Conservation (phyloP, 1,140 invertebrate species). For the Sinonovacula constricta region DNA sequence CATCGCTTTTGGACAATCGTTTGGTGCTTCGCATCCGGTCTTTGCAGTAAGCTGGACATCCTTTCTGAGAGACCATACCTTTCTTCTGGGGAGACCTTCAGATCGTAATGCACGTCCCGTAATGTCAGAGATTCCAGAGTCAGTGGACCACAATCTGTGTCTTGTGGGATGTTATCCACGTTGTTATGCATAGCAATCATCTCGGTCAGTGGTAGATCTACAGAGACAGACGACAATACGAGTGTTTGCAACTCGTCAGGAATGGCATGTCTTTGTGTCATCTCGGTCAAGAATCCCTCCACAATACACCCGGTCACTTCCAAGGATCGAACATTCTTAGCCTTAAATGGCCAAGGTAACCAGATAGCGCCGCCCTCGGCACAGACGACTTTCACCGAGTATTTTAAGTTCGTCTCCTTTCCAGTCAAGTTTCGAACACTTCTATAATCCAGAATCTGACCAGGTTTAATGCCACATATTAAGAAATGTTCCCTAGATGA, state of each 20-base stretch:
- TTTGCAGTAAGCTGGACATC: neutral
- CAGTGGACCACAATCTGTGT: conserved; percentile 38
- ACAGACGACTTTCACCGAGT: conserved; percentile 22
- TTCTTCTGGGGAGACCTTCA: conserved; percentile 41
- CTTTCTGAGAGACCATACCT: neutral
- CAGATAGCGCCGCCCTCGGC: conserved; percentile 18
- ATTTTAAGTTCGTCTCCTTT: conserved; percentile 1
- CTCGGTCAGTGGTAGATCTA: conserved; percentile 17
- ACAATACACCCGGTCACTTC: conserved; percentile 23
- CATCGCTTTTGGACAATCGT: neutral
- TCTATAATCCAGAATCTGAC: conserved; percentile 36
- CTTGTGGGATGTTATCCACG: conserved; percentile 2
- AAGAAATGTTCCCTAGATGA: no score
- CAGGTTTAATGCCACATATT: no score
- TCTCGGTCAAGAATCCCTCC: conserved; percentile 34
- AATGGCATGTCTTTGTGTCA: conserved; percentile 4
- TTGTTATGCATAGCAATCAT: conserved; percentile 11
- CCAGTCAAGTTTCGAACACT: conserved; percentile 16
- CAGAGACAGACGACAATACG: conserved; percentile 11
- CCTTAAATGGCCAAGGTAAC: conserved; percentile 47
- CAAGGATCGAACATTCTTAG: conserved; percentile 20
- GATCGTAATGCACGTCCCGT: conserved; percentile 33
- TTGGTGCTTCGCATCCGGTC: neutral
- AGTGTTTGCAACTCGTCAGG: conserved; percentile 23
- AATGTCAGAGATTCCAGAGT: conserved; percentile 28